These are phyloP conservation scores for Smittia aterrima DNA, from an alignment of 2,888 invertebrate genomes.

Conservation along the genomic window DNA sequence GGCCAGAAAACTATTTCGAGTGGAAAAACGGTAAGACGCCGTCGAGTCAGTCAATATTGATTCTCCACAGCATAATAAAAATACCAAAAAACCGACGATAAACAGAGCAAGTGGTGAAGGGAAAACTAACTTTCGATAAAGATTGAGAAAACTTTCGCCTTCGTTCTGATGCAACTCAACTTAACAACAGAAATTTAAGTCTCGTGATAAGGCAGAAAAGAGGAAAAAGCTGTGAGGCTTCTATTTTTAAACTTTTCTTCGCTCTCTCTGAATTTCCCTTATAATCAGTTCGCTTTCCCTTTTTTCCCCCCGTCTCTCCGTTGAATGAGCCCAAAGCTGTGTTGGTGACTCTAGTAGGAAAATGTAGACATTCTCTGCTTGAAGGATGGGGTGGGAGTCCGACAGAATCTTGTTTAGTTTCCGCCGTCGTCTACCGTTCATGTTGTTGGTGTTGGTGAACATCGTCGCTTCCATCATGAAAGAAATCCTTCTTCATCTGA, in stretches of 20 bases:
- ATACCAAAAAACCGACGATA: neutral
- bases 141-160: neutral
- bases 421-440: constrained; percentile 19
- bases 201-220: constrained; percentile 6
- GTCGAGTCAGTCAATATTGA: constrained; percentile 40
- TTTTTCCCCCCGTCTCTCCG: neutral
- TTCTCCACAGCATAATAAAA: constrained; percentile 32
- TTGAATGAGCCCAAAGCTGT: neutral
- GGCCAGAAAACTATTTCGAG: constrained; percentile 23
- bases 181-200: constrained; percentile 13
- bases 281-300: neutral
- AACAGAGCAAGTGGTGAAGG: neutral
- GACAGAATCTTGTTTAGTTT: constrained; percentile 1
- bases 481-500: no score
- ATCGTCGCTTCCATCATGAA: neutral
- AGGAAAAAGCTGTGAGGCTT: neutral
- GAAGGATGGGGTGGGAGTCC: neutral
- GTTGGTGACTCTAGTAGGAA: constrained; percentile 19
- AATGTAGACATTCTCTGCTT: constrained; percentile 22
- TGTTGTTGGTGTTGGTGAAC: neutral
- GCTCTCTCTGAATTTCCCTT: no score
- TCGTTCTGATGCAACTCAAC: neutral
- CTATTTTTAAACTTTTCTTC: neutral
- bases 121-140: neutral
- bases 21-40: constrained; percentile 37